Base-by-base conservation (phyloP, 2,888 invertebrate species). In the Sinodicranocentrus sp. region DNA sequence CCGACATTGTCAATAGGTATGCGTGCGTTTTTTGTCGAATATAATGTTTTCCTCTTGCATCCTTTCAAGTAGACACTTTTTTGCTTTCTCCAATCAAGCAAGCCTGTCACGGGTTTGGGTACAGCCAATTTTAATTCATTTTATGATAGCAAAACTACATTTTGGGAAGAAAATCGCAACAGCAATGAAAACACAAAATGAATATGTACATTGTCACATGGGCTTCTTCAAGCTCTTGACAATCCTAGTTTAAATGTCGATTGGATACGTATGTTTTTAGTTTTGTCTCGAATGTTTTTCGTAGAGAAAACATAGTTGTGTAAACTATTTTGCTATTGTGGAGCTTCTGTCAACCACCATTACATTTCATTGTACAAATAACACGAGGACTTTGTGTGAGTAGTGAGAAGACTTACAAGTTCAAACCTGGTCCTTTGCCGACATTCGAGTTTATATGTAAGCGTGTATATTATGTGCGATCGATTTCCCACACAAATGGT, bases 331-430 rank as follows among this genome's bases (percentile, higher is more conserved):
- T 65, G 13, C 17, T 70, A 23, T 59, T 43, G 44, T 28, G 68
- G 67, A 67, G 57, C 67, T 43, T 59, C 77, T 71, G 71, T 63
- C 79, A 79, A 71, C 79, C 65, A 39, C 25, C 52, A 78, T 26
- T 70, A 57, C 44, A 6, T 78, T 28, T 61, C 59, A 43, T 52
- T 33, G 68, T 77, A 17, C 61, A 48, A 44, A 78, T 59, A 59
- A 59, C 25, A 43, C 19, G 19, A 77, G 43, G 23, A 52, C 26
- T 59, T 25, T 75, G 28, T 23, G 3, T 33, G 67, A 26, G 28
- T 13, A 10, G 63, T 15, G 39, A 15, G 44, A 65, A 59, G 61
- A 65, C 65, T 33, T 75, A 54, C 76, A 54, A 65, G 65, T 67
- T 76, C 76, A 65, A 75, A 52, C 63, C 26, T 1, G n/a, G 39